Evolutionary conservation across 2,113 vertebrate genomes (phyloP).

Genomic region (Phaetusa simplex): DNA sequence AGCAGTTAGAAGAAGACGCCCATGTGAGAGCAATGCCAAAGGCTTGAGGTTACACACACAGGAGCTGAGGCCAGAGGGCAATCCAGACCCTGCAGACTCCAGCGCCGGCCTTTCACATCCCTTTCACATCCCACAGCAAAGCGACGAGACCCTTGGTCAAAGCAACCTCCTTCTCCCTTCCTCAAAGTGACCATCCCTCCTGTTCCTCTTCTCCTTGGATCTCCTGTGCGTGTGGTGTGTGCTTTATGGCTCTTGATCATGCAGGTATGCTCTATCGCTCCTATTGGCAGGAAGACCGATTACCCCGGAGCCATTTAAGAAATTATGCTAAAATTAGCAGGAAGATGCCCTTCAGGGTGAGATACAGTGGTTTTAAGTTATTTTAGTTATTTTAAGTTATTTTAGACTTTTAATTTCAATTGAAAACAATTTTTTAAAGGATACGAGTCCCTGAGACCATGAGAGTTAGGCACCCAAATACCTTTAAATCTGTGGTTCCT

Average conservation of each 20-base stretch:
- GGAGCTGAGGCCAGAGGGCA: background rate
- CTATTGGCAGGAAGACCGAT: background rate
- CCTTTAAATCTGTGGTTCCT: background rate
- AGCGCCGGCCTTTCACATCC: background rate
- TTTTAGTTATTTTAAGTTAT: background rate
- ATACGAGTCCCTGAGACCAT: background rate
- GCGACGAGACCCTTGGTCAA: background rate
- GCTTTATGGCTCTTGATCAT: background rate
- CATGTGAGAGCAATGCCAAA: background rate
- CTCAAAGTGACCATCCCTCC: accelerated
- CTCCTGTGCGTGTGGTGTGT: background rate
- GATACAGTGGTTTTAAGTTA: background rate
- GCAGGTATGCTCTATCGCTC: background rate
- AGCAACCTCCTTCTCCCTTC: background rate
- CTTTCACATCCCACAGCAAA: background rate
- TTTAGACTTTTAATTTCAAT: background rate
- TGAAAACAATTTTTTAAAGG: background rate
- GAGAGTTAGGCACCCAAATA: background rate
- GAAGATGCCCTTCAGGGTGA: background rate
- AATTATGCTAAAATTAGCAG: background rate
- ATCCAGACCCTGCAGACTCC: background rate
- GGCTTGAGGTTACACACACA: background rate
- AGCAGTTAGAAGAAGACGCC: background rate
- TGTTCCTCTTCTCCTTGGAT: background rate
- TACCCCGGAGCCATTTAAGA: background rate